Percentiles rank a stretch among this genome's conserved stretches.
Conservation (phyloP, 2,113 vertebrate genomes). For the Macrotus californicus region DNA sequence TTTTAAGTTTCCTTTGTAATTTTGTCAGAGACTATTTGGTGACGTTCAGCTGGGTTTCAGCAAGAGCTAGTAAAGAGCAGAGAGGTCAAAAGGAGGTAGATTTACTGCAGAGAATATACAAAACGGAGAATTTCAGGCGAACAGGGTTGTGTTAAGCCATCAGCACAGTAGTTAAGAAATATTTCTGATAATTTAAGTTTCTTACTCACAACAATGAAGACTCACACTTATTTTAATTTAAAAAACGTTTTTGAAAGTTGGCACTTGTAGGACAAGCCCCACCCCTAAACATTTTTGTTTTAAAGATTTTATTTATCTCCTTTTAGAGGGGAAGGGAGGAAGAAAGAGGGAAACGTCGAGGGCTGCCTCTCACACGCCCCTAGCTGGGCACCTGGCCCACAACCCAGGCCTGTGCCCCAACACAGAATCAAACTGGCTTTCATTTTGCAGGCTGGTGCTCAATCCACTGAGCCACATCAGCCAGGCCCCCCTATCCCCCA, state of each 20-base stretch:
- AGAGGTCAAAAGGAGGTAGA: neutral
- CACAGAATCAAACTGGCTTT: no score
- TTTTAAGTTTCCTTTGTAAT: neutral
- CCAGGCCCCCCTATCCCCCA: neutral
- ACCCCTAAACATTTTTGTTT: neutral
- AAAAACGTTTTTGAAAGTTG: neutral
- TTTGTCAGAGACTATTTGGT: neutral
- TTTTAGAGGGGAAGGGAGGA: neutral
- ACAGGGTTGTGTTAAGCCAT: neutral
- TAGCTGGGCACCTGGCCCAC: neutral
- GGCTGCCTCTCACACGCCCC: no score
- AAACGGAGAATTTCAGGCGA: neutral
- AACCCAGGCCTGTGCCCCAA: no score
- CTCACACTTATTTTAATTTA: neutral
- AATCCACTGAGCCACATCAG: no score
- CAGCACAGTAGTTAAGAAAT: neutral
- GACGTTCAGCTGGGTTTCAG: neutral
- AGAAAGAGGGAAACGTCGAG: neutral
- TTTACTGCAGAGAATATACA: neutral
- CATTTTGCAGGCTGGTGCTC: no score
- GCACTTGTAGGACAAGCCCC: neutral
- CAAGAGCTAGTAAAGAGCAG: neutral
- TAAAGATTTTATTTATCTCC: neutral
- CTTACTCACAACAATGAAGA: neutral
- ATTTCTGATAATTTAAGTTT: neutral